phyloP scores from a whole-genome alignment of 2,113 vertebrate genomes.

The Lycocorax pyrrhopterus region DNA sequence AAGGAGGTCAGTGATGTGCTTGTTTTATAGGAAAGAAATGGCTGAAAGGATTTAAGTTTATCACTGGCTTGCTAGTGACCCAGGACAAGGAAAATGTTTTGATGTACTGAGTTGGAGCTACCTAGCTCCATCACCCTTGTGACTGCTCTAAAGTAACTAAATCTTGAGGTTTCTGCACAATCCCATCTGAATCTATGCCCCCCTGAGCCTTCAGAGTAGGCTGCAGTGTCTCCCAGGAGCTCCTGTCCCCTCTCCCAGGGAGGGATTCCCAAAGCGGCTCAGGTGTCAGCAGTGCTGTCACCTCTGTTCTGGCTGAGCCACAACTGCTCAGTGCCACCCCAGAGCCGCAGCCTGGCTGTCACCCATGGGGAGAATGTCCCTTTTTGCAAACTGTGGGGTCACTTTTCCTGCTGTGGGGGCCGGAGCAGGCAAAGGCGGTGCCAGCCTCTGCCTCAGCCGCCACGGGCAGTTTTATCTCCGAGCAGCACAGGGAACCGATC shows the following conservation, averaged over 20 bases:
- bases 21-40: background rate
- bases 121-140: background rate
- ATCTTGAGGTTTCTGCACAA: background rate
- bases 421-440: background rate
- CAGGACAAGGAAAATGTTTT: background rate
- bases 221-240: too few relatives aligned
- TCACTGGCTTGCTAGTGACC: background rate
- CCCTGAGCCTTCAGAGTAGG: background rate
- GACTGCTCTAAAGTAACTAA: background rate
- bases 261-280: background rate
- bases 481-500: background rate
- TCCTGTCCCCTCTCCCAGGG: fast-evolving
- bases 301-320: fast-evolving
- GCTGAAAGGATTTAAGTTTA: background rate
- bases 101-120: background rate
- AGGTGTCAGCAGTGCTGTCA: fast-evolving
- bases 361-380: background rate
- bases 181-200: fast-evolving
- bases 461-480: constrained; percentile 33
- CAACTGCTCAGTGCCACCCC: background rate
- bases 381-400: background rate
- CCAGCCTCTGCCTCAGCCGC: constrained; percentile 32
- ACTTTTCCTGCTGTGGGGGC: background rate
- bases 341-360: background rate
- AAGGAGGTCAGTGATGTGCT: background rate